These are phyloP conservation scores for Thripadectes ignobilis DNA, from an alignment of 2,797 vertebrate genomes.

Conservation along the genomic window DNA sequence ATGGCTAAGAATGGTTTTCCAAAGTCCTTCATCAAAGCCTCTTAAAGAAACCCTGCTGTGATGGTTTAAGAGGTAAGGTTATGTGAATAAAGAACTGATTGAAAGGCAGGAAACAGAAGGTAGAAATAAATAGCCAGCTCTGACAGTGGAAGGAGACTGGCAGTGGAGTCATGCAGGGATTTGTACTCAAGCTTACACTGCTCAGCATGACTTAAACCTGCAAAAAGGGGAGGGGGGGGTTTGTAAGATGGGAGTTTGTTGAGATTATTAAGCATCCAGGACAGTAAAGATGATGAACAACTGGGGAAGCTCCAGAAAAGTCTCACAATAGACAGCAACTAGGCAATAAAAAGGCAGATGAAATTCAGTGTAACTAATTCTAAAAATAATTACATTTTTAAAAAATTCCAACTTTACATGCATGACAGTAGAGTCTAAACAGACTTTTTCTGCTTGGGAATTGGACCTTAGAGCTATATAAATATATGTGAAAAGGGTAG, in stretches of 20 bases:
- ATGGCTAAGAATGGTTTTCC: neutral
- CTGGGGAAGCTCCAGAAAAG: neutral
- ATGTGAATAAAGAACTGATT: conserved; percentile 20
- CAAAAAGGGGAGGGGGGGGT: neutral
- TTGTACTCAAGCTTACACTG: conserved; percentile 30
- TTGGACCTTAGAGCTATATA: neutral
- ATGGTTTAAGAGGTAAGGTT: conserved; percentile 22
- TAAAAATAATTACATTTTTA: neutral
- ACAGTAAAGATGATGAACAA: neutral
- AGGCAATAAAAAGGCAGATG: neutral
- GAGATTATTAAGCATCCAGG: neutral
- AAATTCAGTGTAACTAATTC: neutral
- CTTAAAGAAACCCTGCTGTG: conserved; percentile 23
- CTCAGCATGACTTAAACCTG: neutral
- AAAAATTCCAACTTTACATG: neutral
- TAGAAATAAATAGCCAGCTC: conserved; percentile 47
- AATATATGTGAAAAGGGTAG: neutral
- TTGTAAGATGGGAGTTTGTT: neutral
- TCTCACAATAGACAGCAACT: neutral
- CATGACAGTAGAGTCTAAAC: neutral
- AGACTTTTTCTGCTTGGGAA: neutral
- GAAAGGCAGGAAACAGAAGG: conserved; percentile 61
- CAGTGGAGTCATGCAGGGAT: conserved; percentile 42
- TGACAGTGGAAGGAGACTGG: conserved; percentile 13
- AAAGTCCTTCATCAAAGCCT: neutral